A percentile compares a stretch with the other conserved stretches of the same genome.
Evolutionary conservation across 2,888 invertebrate species (phyloP).

Genomic region (Eurytoma californica): DNA sequence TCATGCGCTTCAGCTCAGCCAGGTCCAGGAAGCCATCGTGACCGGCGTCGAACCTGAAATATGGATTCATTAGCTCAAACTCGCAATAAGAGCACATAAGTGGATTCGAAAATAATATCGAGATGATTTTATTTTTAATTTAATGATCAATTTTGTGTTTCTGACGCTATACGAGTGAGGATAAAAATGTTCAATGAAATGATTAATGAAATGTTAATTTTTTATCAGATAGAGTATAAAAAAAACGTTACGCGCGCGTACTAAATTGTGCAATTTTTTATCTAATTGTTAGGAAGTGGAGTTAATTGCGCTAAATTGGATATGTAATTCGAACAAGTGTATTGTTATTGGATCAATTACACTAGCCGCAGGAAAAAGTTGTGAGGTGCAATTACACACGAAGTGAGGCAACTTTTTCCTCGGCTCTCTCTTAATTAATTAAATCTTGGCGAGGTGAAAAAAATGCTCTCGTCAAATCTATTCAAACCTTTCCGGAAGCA

Average conservation of each 20-base stretch:
- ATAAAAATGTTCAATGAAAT: no score
- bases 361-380: slow-evolving; percentile 11
- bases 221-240: background rate
- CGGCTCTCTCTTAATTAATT: slow-evolving; percentile 22
- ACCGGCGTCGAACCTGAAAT: slow-evolving; percentile 91
- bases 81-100: background rate
- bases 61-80: slow-evolving; percentile 1
- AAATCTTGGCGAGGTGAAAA: background rate
- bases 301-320: slow-evolving; percentile 5
- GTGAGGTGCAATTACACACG: slow-evolving; percentile 20
- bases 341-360: slow-evolving; percentile 40
- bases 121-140: no score
- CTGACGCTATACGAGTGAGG: no score
- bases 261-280: background rate
- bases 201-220: background rate
- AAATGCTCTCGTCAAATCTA: background rate
- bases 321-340: slow-evolving; percentile 33
- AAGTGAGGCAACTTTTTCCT: slow-evolving; percentile 34
- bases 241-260: no score
- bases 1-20: slow-evolving; percentile 94
- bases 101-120: background rate
- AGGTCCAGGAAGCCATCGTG: slow-evolving; percentile 92
- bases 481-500: no score
- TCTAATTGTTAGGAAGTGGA: slow-evolving; percentile 12
- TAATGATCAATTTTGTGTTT: no score